A percentile compares a stretch with the other conserved stretches of the same genome.
Evolutionary conservation across 1,140 invertebrate genomes (phyloP).

Genomic region (Neotoxoptera formosana): DNA sequence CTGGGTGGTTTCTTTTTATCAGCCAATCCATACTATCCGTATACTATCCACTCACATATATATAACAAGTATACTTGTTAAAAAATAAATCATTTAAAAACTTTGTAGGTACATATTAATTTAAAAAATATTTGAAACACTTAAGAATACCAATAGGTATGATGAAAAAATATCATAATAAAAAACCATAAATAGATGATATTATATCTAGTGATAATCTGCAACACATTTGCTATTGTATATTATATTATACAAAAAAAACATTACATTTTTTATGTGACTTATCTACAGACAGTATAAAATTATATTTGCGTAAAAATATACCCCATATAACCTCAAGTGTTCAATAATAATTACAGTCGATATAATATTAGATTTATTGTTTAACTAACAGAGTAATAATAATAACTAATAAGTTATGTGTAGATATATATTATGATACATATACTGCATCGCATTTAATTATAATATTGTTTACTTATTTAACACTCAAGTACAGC

Average conservation of each 20-base stretch:
- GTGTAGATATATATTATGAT: not conserved
- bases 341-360: not conserved
- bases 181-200: not conserved
- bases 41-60: no score
- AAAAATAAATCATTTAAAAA: no score
- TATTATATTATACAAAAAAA: no score
- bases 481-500: not conserved
- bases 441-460: not conserved
- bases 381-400: not conserved
- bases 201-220: not conserved
- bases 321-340: not conserved
- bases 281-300: not conserved
- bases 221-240: no score
- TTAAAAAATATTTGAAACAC: no score
- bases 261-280: no score
- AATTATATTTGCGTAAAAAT: not conserved
- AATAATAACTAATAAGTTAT: not conserved
- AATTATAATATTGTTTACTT: not conserved
- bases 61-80: no score
- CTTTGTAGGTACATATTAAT: no score
- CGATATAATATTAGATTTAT: no score
- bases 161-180: not conserved
- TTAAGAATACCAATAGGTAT: no score
- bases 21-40: no score
- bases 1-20: no score